These are phyloP conservation scores for Hemicordylus capensis DNA, from an alignment of 2,113 vertebrate genomes.

Conservation along the genomic window DNA sequence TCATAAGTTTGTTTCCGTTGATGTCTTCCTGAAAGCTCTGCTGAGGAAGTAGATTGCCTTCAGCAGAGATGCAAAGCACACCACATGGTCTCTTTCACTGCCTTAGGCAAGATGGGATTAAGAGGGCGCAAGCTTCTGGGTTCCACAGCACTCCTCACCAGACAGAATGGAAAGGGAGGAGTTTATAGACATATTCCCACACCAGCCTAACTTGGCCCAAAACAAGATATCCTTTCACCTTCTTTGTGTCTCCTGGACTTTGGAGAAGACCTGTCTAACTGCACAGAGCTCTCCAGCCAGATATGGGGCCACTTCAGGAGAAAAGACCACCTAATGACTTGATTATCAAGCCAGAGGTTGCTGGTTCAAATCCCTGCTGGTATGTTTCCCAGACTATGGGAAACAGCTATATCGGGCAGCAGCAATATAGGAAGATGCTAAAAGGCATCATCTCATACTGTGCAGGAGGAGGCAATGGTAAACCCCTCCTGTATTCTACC, in stretches of 20 bases:
- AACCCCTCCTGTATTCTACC: too few species aligned
- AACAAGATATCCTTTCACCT: background rate
- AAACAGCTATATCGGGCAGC: too few species aligned
- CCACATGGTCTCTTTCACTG: too few species aligned
- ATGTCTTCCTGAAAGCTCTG: conserved; percentile 34
- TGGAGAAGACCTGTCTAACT: background rate
- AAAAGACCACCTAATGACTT: too few species aligned
- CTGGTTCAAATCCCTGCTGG: too few species aligned
- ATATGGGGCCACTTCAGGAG: background rate
- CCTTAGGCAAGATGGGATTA: background rate
- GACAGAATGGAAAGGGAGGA: too few species aligned
- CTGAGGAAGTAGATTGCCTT: background rate
- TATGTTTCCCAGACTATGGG: too few species aligned
- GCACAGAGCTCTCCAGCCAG: background rate
- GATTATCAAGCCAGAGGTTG: too few species aligned
- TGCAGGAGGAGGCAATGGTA: too few species aligned
- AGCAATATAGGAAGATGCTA: too few species aligned
- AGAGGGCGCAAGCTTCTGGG: background rate
- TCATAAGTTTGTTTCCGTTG: conserved; percentile 48
- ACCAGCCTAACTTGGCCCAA: background rate
- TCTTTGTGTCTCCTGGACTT: background rate
- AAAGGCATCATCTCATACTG: too few species aligned
- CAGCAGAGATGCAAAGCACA: background rate
- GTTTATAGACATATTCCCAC: background rate
- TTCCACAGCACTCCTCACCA: background rate